Evolutionary conservation across 2,797 vertebrate genomes (phyloP), one percentile per base, ranked within the genome.

Genomic region (Sebastes minor): DNA sequence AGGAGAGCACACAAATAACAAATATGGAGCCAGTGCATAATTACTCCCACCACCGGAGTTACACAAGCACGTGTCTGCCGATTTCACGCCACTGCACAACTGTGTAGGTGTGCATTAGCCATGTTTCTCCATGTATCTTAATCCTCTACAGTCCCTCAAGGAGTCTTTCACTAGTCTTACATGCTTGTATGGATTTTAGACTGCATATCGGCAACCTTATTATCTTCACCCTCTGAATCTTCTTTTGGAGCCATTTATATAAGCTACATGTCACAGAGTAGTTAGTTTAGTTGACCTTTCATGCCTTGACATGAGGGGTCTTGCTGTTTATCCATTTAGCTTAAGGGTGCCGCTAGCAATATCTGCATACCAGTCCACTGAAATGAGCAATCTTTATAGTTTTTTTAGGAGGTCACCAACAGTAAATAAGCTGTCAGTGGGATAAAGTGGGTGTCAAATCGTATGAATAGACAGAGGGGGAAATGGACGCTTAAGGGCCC

Each of bases 21-120:
- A 89, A 92, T 88, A 89, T 73, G 90, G 76, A 88, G 88, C 78
- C 70, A 49, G 83, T 72, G 87, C 84, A 90, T 94, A 94, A 95
- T 95, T 95, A 93, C 86, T 89, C 88, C 85, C 82, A 84, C 82
- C 71, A 80, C 67, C 76, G 78, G 85, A 90, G 91, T 82, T 82
- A 79, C 72, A 81, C 63, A 76, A 74, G 82, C 86, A 92, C 64
- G 80, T 90, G 86, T 77, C 55, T 73, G 71, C 84, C 70, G 79
- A 93, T 89, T 91, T 88, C 80, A 88, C 85, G 82, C 84, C 74
- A 75, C 76, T 75, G 86, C 82, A 80, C 62, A 33, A 77, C 76
- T 85, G 88, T 90, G 91, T 93, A 91, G 91, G 91, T 93, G 90
- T 89, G 89, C 71, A 91, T 92, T 93, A 92, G 82, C 85, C 80